Evolutionary conservation across 2,888 invertebrate species (phyloP), one percentile per base, ranked within the genome.

Genomic region (Muschampia plurimacula): DNA sequence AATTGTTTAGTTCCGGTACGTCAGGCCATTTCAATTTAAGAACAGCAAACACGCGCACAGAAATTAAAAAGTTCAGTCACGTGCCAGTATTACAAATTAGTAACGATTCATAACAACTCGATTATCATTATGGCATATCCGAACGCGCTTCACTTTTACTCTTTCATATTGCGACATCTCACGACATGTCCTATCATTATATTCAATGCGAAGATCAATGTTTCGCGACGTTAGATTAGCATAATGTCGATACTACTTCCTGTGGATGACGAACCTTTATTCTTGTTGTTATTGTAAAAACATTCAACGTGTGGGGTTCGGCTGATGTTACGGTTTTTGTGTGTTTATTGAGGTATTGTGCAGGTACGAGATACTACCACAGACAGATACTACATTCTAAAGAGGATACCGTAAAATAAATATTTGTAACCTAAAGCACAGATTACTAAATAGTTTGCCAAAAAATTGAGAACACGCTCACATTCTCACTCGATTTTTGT

Each of bases 141-240:
- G 76, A 84, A 83, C 82, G 76, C 77, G 76, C 77, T 77, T 85
- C 85, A 89, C 91, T 91, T 90, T 91, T 90, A 90, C 90, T 88
- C 76, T 81, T 80, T 76, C 81, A 75, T 77, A 82, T 84, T 84
- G 83, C 83, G 78, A 82, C 83, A 86, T 84, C 84, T 84, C 84
- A 82, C 81, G 74, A 71, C 79, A 74, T 67, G 62, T 46, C 59
- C 52, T 66, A 62, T 62, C 41, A 62, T 64, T 64, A 70, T 72
- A 74, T 72, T 69, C 55, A 70, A 63, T 63, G 66, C 66, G 62
- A 59, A 74, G 64, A 69, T 69, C 65, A 68, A 60, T 65, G 68
- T 65, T 68, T 68, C 59, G 68, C 65, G 28, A 64, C 59, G 36
- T 65, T 49, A 59, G 46, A 69, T 65, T 70, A 70, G 44, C 64